Evolutionary conservation across 92 coral and sea anemone species (phyloP), one percentile per base, ranked within the genome.

Genomic region (Parazoanthus darwini): DNA sequence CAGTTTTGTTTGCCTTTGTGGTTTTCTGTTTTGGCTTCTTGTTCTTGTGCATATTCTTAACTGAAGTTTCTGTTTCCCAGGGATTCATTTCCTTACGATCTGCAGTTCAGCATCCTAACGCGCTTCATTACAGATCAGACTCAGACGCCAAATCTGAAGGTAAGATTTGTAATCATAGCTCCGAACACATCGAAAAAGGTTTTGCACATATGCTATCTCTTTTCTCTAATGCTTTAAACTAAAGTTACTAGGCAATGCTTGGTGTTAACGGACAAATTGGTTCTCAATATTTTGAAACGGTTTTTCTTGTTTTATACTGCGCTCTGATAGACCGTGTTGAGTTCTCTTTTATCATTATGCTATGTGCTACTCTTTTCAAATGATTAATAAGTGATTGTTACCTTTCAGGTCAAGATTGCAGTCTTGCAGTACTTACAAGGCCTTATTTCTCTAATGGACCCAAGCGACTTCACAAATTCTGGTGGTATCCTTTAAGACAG

Each of bases 41-140:
- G 50, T 39, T 4, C 10, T 23, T 82, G 50, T 56, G 18, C 59
- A 54, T 11, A 54, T 54, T 1, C 14, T 54, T 54, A 54, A 4
- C 2, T 54, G 16, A 54, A 54, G 59, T 15, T 51, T 29, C 63
- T 33, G 14, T 42, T 23, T 87, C 89, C 33, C 87, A 97, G 99
- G 89, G 99, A 95, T 86, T 95, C 99, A 37, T 97, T 97, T 84
- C 99, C 99, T 22, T 95, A 97, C 63, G 99, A 97, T 85, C 88
- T 95, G 42, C 99, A 97, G 88, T 95, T 97, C 80, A 95, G 98
- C 76, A 96, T 97, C 44, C 79, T 97, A 65, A 97, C 98, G 50
- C 89, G 99, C 54, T 97, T 97, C 74, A 95, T 97, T 88, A 95
- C 99, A 9, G 99, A 97, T 88, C 98, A 97, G 85, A 97, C 98